These are phyloP conservation scores for Blennius ocellaris DNA, from an alignment of 2,113 vertebrate genomes.

Conservation along the genomic window DNA sequence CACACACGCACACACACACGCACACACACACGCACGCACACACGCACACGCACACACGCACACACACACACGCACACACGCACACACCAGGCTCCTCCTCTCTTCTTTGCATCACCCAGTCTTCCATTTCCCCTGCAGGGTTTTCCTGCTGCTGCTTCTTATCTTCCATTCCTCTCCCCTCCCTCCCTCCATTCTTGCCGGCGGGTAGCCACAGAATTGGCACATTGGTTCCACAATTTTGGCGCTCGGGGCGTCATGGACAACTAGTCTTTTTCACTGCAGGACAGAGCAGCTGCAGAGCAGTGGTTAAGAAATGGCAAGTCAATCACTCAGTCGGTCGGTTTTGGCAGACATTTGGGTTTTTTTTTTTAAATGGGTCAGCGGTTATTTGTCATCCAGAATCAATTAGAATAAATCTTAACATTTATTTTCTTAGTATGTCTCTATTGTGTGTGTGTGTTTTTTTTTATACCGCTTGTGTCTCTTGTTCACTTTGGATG, in stretches of 20 bases:
- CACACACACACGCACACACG: not conserved
- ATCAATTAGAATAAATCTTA: not conserved
- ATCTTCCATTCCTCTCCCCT: conserved; percentile 34
- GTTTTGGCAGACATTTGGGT: conserved; percentile 13
- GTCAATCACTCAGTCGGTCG: conserved; percentile 37
- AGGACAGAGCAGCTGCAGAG: conserved; percentile 50
- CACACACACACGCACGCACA: not conserved
- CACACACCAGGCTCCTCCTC: not conserved
- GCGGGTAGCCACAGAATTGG: conserved; percentile 38
- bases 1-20: not conserved
- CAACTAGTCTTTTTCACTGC: conserved; percentile 54
- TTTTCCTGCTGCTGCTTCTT: conserved; percentile 30
- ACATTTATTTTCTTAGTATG: not conserved
- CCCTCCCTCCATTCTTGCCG: conserved; percentile 21
- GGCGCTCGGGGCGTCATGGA: conserved; percentile 27
- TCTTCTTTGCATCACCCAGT: conserved; percentile 26
- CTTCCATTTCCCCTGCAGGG: conserved; percentile 23
- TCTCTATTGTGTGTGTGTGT: not conserved
- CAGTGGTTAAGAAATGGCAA: conserved; percentile 16
- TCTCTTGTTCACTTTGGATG: not conserved
- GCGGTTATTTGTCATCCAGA: not conserved
- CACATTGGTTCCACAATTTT: conserved; percentile 30
- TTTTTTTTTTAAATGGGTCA: conserved; percentile 13
- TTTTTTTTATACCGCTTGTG: not conserved
- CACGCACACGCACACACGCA: not conserved